Evolutionary conservation across 2,113 vertebrate genomes (phyloP), one percentile per base, ranked within the genome.

Genomic region (Sinocyclocheilus anophthalmus): DNA sequence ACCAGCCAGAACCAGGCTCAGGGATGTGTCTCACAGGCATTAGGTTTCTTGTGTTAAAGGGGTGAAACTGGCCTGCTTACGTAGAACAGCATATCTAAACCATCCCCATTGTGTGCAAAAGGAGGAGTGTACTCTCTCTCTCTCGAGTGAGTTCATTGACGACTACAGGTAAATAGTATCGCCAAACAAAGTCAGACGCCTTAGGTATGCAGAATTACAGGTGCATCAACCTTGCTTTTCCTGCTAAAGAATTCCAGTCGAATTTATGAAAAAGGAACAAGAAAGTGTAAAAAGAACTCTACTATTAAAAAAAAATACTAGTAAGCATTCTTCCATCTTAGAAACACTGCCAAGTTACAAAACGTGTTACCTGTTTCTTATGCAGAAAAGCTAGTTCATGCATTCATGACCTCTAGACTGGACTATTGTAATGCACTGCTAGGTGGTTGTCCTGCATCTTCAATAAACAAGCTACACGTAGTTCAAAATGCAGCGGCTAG

Each of bases 91-190:
- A 83, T 87, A 82, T 85, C 63, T 83, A 53, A 76, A 55, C 63
- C 61, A 45, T 84, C 12, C 70, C 72, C 55, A 82, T 87, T 89
- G 88, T 87, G 85, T 87, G 20, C 61, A n/a, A 53, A 89, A 84
- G 83, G 76, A 86, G 87, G 88, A 69, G 88, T 87, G 78, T 82
- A 50, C 39, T 85, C 70, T 63, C 88, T 39, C 63, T 22, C 57
- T 84, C 70, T 63, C 57, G 75, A 33, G 61, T 87, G 83, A 87
- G 85, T 16, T 72, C 85, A 88, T 72, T 33, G 86, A 84, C 53
- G 77, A 45, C 76, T 70, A 7, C 37, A 63, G n/a, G 78, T 78
- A 82, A 87, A 87, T 67, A 87, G 79, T 63, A 70, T 82, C 22
- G 61, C 20, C 37, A 85, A 11, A 33, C 42, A 69, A 55, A 84